phyloP scores from a whole-genome alignment of 2,113 vertebrate genomes.

The Onychorhynchus coronatus region DNA sequence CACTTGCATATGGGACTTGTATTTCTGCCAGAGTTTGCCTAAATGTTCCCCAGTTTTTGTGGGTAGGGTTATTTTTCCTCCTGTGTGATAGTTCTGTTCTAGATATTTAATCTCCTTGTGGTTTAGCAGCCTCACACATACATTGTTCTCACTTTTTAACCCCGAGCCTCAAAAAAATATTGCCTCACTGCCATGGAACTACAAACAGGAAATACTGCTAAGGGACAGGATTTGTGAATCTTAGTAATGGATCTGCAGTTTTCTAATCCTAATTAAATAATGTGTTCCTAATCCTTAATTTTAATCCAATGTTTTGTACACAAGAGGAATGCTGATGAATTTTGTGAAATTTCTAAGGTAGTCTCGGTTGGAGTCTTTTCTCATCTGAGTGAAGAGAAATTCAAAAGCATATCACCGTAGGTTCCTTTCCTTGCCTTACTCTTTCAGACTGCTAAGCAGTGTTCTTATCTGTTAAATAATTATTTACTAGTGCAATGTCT shows the following conservation, averaged over 20 bases:
- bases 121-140: background rate
- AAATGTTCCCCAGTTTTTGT: background rate
- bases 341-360: background rate
- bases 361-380: background rate
- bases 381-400: background rate
- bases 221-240: background rate
- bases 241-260: background rate
- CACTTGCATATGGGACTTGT: background rate
- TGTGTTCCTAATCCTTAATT: background rate
- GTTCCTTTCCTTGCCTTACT: background rate
- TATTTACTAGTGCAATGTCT: background rate
- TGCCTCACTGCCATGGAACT: background rate
- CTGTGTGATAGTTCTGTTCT: background rate
- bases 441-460: background rate
- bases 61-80: background rate
- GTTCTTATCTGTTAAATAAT: background rate
- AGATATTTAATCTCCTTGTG: background rate
- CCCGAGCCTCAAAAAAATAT: background rate
- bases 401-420: background rate
- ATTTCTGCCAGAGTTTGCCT: fast-evolving
- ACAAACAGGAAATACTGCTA: background rate
- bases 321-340: background rate
- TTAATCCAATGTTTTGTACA: background rate
- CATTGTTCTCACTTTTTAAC: background rate
- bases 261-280: background rate